Conservation (phyloP, 2,888 invertebrate genomes). For the Drosophila longiperda region DNA sequence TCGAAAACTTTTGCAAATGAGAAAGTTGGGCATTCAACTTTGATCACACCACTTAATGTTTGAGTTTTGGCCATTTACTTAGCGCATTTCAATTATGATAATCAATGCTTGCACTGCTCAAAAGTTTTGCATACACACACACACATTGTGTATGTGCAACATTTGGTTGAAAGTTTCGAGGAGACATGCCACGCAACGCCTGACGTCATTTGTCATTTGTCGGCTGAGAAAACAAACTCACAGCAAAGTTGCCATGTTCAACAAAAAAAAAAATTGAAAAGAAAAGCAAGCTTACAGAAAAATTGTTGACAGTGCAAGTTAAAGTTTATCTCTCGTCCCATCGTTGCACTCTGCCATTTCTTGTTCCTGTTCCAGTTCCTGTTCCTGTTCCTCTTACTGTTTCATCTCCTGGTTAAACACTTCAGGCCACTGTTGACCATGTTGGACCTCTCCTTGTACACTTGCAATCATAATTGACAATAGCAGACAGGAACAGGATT, state of each 20-base stretch:
- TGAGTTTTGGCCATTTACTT: conserved; percentile 28
- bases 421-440: conserved; percentile 31
- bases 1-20: background rate
- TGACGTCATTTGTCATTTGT: conserved; percentile 76
- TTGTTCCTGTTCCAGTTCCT: background rate
- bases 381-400: background rate
- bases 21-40: background rate
- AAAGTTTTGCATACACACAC: conserved; percentile 17
- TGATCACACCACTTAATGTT: conserved; percentile 22
- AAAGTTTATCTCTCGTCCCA: conserved; percentile 47
- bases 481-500: background rate
- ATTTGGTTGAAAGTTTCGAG: conserved; percentile 40
- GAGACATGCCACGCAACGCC: conserved; percentile 38
- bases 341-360: conserved; percentile 12
- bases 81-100: conserved; percentile 47
- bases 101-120: conserved; percentile 41
- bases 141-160: conserved; percentile 5
- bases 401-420: conserved; percentile 46
- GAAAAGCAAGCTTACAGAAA: conserved; percentile 64
- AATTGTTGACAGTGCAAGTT: conserved; percentile 70
- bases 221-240: conserved; percentile 45
- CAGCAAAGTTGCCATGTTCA: conserved; percentile 66
- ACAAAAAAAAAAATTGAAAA: background rate
- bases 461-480: conserved; percentile 25
- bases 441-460: conserved; percentile 11